A percentile compares a stretch with the other conserved stretches of the same genome.
Conservation (phyloP, 2,113 vertebrate species). For the Eulacestoma nigropectus region DNA sequence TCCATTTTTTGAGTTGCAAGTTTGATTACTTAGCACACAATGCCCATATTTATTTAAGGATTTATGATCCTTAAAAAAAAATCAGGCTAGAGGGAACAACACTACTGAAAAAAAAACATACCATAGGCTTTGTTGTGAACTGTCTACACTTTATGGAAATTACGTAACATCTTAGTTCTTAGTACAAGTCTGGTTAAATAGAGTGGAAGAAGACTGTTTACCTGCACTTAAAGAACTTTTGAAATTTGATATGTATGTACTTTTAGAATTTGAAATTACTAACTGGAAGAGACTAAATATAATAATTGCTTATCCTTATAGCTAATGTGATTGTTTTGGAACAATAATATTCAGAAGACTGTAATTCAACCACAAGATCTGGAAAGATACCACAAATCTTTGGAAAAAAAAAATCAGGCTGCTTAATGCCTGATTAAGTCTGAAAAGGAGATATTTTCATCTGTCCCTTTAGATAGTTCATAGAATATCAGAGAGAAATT, state of each 20-base stretch:
- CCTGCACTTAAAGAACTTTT: background rate
- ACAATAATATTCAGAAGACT: background rate
- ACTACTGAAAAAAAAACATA: background rate
- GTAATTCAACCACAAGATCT: background rate
- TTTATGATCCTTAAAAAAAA: background rate
- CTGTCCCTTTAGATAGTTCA: background rate
- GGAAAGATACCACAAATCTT: background rate
- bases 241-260: background rate
- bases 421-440: background rate
- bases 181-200: background rate
- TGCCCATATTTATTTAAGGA: background rate
- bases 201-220: background rate
- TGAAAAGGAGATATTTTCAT: background rate
- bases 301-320: background rate
- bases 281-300: background rate
- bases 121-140: background rate
- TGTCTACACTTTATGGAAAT: background rate
- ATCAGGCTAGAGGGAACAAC: background rate
- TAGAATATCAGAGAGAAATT: background rate
- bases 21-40: background rate
- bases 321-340: background rate
- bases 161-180: background rate
- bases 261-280: background rate
- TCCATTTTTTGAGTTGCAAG: background rate
- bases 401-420: background rate